A percentile compares a stretch with the other conserved stretches of the same genome.
Evolutionary conservation across 1,140 invertebrate species (phyloP).

Genomic region (Coelopa frigida): DNA sequence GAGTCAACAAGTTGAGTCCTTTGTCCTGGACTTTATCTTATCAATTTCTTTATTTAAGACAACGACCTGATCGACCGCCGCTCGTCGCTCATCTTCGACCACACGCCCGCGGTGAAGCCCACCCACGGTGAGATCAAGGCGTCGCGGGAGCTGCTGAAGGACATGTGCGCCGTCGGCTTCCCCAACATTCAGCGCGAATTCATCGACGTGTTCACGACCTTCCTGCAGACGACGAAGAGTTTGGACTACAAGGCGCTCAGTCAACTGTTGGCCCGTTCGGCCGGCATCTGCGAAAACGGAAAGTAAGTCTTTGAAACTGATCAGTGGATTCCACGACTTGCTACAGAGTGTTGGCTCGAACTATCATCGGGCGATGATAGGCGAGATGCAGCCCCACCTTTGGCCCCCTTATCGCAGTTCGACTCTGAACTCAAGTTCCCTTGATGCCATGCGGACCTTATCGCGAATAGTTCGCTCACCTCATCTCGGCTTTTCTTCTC

Average conservation of each 20-base stretch:
- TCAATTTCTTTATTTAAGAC: constrained; percentile 13
- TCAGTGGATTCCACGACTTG: too few species aligned
- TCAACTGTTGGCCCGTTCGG: constrained; percentile 48
- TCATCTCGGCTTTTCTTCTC: constrained; percentile 8
- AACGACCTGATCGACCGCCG: constrained; percentile 44
- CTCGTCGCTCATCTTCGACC: constrained; percentile 61
- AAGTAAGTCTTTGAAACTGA: constrained; percentile 51
- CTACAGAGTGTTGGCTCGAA: too few species aligned
- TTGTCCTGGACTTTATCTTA: not conserved
- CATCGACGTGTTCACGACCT: constrained; percentile 56
- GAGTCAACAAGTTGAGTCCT: constrained; percentile 11
- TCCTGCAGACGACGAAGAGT: constrained; percentile 53
- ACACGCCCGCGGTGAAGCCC: constrained; percentile 53
- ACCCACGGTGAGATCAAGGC: constrained; percentile 59
- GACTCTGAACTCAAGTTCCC: too few species aligned
- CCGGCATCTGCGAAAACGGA: constrained; percentile 55
- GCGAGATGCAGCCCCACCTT: too few species aligned
- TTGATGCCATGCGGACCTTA: too few species aligned
- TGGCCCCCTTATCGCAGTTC: too few species aligned
- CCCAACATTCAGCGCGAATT: constrained; percentile 54
- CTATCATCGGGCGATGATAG: too few species aligned
- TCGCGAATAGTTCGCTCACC: too few species aligned
- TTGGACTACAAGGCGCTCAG: constrained; percentile 53
- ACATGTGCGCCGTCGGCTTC: constrained; percentile 53
- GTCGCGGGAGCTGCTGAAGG: constrained; percentile 59